Evolutionary conservation across 2,888 invertebrate species (phyloP), one percentile per base, ranked within the genome.

Genomic region (Drosophila paranaensis): DNA sequence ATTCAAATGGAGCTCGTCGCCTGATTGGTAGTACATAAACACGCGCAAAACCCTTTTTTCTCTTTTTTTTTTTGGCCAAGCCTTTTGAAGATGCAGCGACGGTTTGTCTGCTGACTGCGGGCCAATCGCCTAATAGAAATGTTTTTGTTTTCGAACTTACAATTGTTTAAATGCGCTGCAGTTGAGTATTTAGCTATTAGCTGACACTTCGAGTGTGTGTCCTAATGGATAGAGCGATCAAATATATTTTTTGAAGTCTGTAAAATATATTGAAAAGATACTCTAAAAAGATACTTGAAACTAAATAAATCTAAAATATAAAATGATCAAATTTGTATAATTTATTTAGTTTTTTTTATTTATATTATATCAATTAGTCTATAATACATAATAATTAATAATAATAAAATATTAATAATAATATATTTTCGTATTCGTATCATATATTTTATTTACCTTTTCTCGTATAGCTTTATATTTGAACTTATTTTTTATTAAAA

Each of bases 11-110:
- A 87, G 75, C 88, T 75, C 75, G 71, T 74, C 82, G 84, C 67
- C 81, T 85, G 84, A 85, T 85, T 85, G 86, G 74, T 85, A 82
- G 77, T 88, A 85, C 86, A 68, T 79, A 85, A 88, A 85, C 86
- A 88, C 88, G 79, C 88, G 81, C 86, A 88, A 84, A 82, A 77
- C 84, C 70, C 77, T 62, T 74, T 20, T 30, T 8, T 50, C 39
- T 40, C 84, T 68, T 75, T 62, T 74, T 20, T 30, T 8, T 50
- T 53, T 40, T 67, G 71, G 60, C 76, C 60, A 76, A 71, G 16
- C n/a, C 71, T 66, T 71, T 72, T 82, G 71, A 77, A 77, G 77
- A 74, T 66, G 63, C 56, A 43, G 9, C 60, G 37, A 37, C 53
- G 5, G 20, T 53, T 35, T 53, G 39, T 39, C 78, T 48, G 48